Evolutionary conservation across 37 sponge, comb jelly and placozoan genomes (phyloP).

Genomic region (Beroe forskalii): DNA sequence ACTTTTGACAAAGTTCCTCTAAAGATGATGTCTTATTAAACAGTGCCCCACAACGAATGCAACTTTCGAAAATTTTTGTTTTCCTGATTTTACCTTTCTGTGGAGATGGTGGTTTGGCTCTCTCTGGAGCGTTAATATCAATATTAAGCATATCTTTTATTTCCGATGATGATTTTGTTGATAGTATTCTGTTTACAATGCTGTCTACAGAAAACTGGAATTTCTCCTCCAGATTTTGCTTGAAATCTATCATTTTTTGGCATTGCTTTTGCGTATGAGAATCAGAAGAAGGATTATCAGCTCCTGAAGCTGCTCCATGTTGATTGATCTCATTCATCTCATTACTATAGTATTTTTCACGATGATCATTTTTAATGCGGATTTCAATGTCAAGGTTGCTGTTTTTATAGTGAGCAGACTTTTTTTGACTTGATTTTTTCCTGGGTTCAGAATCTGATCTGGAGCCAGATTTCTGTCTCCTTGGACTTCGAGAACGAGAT

Average conservation of each 20-base stretch:
- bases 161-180: neutral
- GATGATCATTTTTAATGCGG: neutral
- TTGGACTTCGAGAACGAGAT: neutral
- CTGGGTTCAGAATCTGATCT: neutral
- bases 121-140: conserved; percentile 1
- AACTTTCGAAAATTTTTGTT: neutral
- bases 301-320: neutral
- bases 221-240: neutral
- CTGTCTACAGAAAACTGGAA: conserved; percentile 42
- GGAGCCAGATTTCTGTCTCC: neutral
- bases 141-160: conserved; percentile 27
- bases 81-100: neutral
- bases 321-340: neutral
- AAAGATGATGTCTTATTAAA: neutral
- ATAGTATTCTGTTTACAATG: neutral
- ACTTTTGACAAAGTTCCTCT: neutral
- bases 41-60: neutral
- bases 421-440: neutral
- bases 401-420: neutral
- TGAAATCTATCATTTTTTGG: neutral
- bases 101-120: neutral
- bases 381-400: neutral
- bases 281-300: neutral
- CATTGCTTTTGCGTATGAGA: neutral
- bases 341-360: neutral